phyloP scores from a whole-genome alignment of 2,797 vertebrate species.

The Strix occidentalis region DNA sequence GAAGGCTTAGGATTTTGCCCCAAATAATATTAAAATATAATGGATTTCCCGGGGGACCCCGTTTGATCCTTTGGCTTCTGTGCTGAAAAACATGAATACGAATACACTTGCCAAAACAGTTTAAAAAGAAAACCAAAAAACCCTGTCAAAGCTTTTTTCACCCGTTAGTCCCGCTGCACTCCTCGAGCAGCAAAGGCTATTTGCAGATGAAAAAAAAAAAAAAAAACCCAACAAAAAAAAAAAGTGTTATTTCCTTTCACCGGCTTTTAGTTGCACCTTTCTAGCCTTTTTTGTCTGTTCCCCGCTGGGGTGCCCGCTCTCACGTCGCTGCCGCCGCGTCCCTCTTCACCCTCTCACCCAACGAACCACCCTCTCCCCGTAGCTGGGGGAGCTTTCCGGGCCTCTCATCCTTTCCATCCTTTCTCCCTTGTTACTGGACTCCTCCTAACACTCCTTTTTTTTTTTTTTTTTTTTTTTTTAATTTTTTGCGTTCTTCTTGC shows the following conservation, averaged over 20 bases:
- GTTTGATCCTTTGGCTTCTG: background rate
- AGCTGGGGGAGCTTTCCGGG: too few relatives aligned
- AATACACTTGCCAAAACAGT: background rate
- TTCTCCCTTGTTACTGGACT: background rate
- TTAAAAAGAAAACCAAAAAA: background rate
- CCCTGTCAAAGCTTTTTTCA: background rate
- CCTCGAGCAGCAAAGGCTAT: background rate
- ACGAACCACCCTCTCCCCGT: too few relatives aligned
- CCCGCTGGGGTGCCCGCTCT: rapidly evolving
- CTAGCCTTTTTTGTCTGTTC: rapidly evolving
- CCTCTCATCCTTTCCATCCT: background rate
- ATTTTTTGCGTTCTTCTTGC: too few relatives aligned
- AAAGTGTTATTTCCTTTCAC: background rate
- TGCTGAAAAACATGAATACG: background rate
- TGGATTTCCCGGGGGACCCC: background rate
- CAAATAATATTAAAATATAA: background rate
- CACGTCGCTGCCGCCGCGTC: rapidly evolving
- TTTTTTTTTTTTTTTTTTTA: too few relatives aligned
- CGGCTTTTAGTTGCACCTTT: background rate
- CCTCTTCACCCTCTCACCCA: background rate
- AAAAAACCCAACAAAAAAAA: too few relatives aligned
- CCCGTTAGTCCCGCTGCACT: background rate
- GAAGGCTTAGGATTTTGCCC: background rate
- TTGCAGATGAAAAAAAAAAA: background rate
- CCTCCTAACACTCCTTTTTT: background rate